Evolutionary conservation across 2,113 vertebrate genomes (phyloP).

Genomic region (Chloebia gouldiae): DNA sequence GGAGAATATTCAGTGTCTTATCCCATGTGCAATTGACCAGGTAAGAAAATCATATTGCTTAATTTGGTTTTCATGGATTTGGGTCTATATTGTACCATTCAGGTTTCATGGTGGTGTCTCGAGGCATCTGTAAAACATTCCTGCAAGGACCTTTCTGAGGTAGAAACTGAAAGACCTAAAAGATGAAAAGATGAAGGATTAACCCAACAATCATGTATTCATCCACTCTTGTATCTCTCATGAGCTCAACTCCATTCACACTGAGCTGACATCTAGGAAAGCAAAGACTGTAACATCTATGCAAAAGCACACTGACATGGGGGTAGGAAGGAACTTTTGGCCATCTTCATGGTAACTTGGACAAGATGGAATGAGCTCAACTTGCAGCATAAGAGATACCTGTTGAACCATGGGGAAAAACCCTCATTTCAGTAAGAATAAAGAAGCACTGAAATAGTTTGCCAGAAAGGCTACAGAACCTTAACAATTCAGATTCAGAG

Average conservation of each 20-base stretch:
- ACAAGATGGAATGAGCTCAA: not conserved
- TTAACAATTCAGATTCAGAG: not conserved
- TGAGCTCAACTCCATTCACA: not conserved
- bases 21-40: slow-evolving; percentile 98
- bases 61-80: not conserved
- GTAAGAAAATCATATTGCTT: slow-evolving; percentile 54
- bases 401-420: not conserved
- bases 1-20: slow-evolving; percentile 91
- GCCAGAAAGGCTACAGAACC: not conserved
- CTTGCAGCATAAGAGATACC: not conserved
- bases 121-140: not conserved
- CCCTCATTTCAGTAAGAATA: not conserved
- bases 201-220: not conserved
- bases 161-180: not conserved
- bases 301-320: not conserved
- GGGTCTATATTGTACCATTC: not conserved
- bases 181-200: not conserved
- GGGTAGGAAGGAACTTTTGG: not conserved
- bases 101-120: not conserved
- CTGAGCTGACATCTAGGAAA: not conserved
- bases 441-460: not conserved
- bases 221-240: not conserved
- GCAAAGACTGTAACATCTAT: not conserved
- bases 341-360: not conserved
- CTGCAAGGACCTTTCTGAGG: not conserved